A percentile compares a stretch with the other conserved stretches of the same genome.
Evolutionary conservation across 1,140 invertebrate species (phyloP).

Genomic region (Saxidomus purpurata): DNA sequence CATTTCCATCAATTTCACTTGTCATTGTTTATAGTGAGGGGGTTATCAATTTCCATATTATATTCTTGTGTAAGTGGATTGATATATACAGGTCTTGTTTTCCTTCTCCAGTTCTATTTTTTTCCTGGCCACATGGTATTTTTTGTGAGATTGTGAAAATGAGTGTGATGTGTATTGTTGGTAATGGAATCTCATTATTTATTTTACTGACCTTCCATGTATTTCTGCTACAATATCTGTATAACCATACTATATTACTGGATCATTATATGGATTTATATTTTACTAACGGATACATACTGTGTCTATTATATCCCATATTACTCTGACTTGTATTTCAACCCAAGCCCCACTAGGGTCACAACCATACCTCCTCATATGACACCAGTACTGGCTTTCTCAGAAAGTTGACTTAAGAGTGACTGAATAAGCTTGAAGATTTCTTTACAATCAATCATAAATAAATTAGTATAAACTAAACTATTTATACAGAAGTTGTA

Average conservation of each 20-base stretch:
- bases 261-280: neutral
- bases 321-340: too few species aligned
- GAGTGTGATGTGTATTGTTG: slow-evolving; percentile 5
- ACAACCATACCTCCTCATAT: too few species aligned
- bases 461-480: too few species aligned
- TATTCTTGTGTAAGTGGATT: neutral
- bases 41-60: neutral
- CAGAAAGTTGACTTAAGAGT: too few species aligned
- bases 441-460: too few species aligned
- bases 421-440: too few species aligned
- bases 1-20: neutral
- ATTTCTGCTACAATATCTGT: neutral
- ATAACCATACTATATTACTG: neutral
- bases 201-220: neutral
- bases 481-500: too few species aligned
- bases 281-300: too few species aligned
- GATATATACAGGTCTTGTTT: neutral
- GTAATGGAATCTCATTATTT: neutral
- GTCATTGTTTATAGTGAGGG: neutral
- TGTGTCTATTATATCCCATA: too few species aligned
- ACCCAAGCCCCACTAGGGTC: too few species aligned
- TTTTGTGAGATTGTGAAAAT: slow-evolving; percentile 8
- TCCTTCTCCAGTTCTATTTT: neutral
- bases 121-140: neutral
- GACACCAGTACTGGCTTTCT: too few species aligned